phyloP scores from a whole-genome alignment of 2,113 vertebrate species.

The Raja brachyura region DNA sequence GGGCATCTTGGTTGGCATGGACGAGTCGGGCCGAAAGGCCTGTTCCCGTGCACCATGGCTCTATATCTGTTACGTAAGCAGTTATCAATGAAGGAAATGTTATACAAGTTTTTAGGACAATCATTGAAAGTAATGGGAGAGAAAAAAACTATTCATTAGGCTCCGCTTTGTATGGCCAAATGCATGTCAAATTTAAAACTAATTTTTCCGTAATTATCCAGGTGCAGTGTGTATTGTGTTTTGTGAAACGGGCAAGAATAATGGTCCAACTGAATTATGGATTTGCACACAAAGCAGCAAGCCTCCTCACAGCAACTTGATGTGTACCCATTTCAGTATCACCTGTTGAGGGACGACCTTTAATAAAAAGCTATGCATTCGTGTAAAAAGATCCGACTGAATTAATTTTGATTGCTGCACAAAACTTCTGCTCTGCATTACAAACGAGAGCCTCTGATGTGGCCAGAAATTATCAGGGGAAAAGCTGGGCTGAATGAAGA shows the following conservation, averaged over 20 bases:
- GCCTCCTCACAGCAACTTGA: constrained; percentile 61
- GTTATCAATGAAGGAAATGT: background rate
- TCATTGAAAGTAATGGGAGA: background rate
- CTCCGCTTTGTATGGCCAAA: background rate
- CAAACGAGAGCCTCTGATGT: constrained; percentile 51
- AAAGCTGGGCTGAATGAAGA: constrained; percentile 52
- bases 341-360: constrained; percentile 65
- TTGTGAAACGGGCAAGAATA: background rate
- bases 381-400: constrained; percentile 55
- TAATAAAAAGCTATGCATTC: constrained; percentile 50
- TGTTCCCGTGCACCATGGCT: background rate
- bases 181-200: background rate
- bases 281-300: constrained; percentile 55
- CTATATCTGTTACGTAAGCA: background rate
- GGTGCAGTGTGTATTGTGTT: background rate
- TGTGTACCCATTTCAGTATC: constrained; percentile 56
- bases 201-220: background rate
- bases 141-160: background rate
- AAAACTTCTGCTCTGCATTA: constrained; percentile 55
- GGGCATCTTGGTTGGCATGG: no score
- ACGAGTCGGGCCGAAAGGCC: no score
- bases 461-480: constrained; percentile 50
- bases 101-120: background rate
- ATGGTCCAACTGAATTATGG: constrained; percentile 45
- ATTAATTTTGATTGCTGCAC: constrained; percentile 63